Conservation (phyloP, 2,888 invertebrate species). For the Parascotia fuliginaria region DNA sequence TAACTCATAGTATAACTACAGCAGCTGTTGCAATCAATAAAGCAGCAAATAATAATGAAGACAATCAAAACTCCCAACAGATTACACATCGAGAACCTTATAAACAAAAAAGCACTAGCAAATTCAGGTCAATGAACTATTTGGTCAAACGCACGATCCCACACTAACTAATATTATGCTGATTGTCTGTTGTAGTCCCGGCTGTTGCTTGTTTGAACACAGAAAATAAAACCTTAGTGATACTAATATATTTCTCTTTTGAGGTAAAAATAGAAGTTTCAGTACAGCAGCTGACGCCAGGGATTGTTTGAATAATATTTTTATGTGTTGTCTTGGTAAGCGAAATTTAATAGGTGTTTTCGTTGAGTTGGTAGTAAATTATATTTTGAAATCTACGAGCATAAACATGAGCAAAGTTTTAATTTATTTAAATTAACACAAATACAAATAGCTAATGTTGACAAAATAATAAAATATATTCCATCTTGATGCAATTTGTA, state of each 20-base stretch:
- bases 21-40: too few species aligned
- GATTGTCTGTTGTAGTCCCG: slow-evolving; percentile 12
- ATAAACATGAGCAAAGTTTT: too few species aligned
- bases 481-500: too few species aligned
- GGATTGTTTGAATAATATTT: slow-evolving; percentile 8
- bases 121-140: slow-evolving; percentile 39
- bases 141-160: slow-evolving; percentile 41
- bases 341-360: too few species aligned
- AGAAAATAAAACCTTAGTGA: slow-evolving; percentile 38
- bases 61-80: background rate
- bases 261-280: slow-evolving; percentile 18
- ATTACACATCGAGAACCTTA: slow-evolving; percentile 1
- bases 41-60: too few species aligned
- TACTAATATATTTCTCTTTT: slow-evolving; percentile 30
- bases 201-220: slow-evolving; percentile 20
- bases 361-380: too few species aligned
- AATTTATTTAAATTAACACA: too few species aligned
- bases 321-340: too few species aligned
- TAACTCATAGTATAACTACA: too few species aligned
- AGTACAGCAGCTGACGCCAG: slow-evolving; percentile 27
- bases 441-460: too few species aligned
- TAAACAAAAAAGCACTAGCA: slow-evolving; percentile 14
- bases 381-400: too few species aligned
- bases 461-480: too few species aligned
- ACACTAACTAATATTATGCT: slow-evolving; percentile 40